Conservation (phyloP, 1,140 invertebrate genomes). For the Achroia grisella region DNA sequence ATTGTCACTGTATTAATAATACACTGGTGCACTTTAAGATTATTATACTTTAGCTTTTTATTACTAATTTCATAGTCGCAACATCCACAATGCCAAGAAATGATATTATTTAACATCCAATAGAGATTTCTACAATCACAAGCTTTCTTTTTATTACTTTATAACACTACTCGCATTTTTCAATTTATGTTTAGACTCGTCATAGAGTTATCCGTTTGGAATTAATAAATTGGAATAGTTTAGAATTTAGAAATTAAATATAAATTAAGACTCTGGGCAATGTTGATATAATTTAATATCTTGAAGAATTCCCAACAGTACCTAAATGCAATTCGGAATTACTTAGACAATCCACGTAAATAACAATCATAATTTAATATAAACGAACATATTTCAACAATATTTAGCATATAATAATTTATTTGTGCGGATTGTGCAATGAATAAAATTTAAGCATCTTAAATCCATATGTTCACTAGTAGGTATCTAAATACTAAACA, state of each 20-base stretch:
- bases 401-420: slow-evolving; percentile 1
- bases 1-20: background rate
- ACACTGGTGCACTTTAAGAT: background rate
- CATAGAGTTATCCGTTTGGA: slow-evolving; percentile 29
- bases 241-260: background rate
- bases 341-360: background rate
- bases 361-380: slow-evolving; percentile 3
- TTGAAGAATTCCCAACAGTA: slow-evolving; percentile 34
- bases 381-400: slow-evolving; percentile 27
- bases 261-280: slow-evolving; percentile 17
- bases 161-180: slow-evolving; percentile 1
- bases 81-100: background rate
- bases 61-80: background rate
- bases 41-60: background rate
- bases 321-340: slow-evolving; percentile 24
- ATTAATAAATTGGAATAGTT: slow-evolving; percentile 23
- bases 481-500: slow-evolving; percentile 21
- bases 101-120: background rate
- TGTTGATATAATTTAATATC: slow-evolving; percentile 16
- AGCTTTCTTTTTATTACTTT: background rate
- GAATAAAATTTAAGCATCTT: slow-evolving; percentile 11
- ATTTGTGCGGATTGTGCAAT: slow-evolving; percentile 50
- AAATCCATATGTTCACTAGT: too few species aligned
- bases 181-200: slow-evolving; percentile 30
- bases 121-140: slow-evolving; percentile 3